A percentile compares a stretch with the other conserved stretches of the same genome.
Conservation (phyloP, 1,140 invertebrate species). For the Chlorops oryzae region DNA sequence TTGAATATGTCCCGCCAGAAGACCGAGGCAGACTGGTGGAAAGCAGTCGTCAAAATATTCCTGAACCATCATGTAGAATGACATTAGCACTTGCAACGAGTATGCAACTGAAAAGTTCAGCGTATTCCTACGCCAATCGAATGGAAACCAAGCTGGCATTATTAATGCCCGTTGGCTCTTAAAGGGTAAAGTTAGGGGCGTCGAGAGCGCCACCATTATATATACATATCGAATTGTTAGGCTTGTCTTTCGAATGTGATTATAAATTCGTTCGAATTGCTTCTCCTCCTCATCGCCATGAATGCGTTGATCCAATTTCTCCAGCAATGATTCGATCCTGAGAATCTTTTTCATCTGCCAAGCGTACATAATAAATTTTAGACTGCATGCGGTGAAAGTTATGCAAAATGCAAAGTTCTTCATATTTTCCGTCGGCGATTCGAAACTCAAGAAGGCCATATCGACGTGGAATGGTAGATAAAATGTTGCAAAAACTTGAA, state of each 20-base stretch:
- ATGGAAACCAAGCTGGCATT: slow-evolving; percentile 33
- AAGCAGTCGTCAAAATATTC: slow-evolving; percentile 31
- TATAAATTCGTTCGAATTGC: slow-evolving; percentile 18
- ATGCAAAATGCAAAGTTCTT: slow-evolving; percentile 22
- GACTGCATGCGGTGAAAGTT: slow-evolving; percentile 22
- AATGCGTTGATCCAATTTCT: slow-evolving; percentile 16
- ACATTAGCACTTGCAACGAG: slow-evolving; percentile 22
- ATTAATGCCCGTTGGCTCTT: slow-evolving; percentile 20
- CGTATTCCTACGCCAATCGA: slow-evolving; percentile 21
- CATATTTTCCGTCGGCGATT: slow-evolving; percentile 27
- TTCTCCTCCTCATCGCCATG: not conserved
- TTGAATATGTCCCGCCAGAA: slow-evolving; percentile 23
- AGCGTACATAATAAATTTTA: slow-evolving; percentile 22
- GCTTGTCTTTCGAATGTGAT: slow-evolving; percentile 14
- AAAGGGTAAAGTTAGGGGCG: slow-evolving; percentile 22
- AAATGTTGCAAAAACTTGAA: no score
- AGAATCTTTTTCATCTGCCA: slow-evolving; percentile 18
- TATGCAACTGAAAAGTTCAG: slow-evolving; percentile 25
- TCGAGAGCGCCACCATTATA: slow-evolving; percentile 11
- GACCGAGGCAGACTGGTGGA: slow-evolving; percentile 23
- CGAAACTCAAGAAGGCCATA: no score
- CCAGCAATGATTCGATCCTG: slow-evolving; percentile 21
- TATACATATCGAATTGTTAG: slow-evolving; percentile 21
- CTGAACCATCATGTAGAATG: slow-evolving; percentile 16
- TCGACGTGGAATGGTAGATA: no score